phyloP scores from a whole-genome alignment of 2,113 vertebrate species.

The Amphiprion ocellaris region DNA sequence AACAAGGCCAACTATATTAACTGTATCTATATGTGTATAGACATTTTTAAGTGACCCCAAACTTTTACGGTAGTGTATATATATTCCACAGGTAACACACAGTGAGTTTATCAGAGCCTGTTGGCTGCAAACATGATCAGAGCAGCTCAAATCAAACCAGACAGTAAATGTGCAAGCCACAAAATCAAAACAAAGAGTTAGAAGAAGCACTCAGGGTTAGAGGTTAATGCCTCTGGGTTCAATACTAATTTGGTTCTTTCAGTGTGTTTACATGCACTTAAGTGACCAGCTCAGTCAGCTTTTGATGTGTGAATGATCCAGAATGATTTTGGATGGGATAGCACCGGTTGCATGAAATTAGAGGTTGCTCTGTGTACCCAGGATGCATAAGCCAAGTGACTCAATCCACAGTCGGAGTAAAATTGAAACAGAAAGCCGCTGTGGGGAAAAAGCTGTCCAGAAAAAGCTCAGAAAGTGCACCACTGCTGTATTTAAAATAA shows the following conservation, averaged over 20 bases:
- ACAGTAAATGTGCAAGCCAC: background rate
- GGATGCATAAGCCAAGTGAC: background rate
- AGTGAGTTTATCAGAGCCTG: conserved; percentile 3
- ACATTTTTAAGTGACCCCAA: too few relatives aligned
- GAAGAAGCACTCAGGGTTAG: background rate
- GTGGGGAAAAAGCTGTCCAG: background rate
- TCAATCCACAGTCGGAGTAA: background rate
- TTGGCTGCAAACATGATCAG: background rate
- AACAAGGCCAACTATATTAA: background rate
- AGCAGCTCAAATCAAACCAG: background rate
- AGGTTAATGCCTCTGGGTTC: background rate
- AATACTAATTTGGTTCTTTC: background rate
- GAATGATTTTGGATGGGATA: background rate
- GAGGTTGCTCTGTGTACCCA: background rate
- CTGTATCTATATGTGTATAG: background rate
- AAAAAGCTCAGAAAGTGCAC: background rate
- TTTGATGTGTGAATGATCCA: background rate
- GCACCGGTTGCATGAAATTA: background rate
- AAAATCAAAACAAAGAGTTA: background rate
- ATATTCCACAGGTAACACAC: background rate
- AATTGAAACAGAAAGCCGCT: conserved; percentile 17
- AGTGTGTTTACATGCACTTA: conserved; percentile 4
- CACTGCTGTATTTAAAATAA: background rate
- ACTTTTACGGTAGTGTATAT: too few relatives aligned
- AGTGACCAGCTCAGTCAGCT: background rate